Conservation (phyloP, 2,797 vertebrate species). For the Peromyscus nudipes region DNA sequence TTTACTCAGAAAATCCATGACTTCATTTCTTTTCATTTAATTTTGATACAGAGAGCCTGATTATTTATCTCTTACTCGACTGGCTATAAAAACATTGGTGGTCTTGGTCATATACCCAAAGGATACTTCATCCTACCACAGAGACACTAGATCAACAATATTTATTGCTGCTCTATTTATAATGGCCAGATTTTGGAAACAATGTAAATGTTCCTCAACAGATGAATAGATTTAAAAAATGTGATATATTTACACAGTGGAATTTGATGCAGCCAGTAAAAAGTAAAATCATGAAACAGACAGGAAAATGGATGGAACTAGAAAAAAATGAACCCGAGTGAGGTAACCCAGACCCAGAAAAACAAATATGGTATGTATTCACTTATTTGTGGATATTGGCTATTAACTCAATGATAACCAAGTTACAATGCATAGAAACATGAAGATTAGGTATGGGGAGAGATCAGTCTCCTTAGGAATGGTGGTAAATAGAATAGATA, state of each 20-base stretch:
- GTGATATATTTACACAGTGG: neutral
- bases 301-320: neutral
- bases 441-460: neutral
- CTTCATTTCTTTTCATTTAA: conserved; percentile 63
- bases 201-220: neutral
- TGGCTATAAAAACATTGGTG: conserved; percentile 42
- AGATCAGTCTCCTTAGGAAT: neutral
- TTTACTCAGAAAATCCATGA: conserved; percentile 52
- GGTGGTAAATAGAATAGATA: neutral
- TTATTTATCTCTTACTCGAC: conserved; percentile 3
- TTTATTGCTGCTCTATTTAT: neutral
- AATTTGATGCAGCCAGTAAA: neutral
- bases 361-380: neutral
- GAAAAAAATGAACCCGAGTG: neutral
- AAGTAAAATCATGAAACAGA: neutral
- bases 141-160: neutral
- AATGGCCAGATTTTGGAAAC: neutral
- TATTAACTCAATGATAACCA: neutral
- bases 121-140: neutral
- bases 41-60: neutral
- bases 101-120: neutral
- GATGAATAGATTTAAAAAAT: neutral
- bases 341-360: neutral
- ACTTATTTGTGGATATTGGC: neutral
- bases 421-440: neutral